Conservation (phyloP, 2,113 vertebrate species). For the Gallinago undulata region DNA sequence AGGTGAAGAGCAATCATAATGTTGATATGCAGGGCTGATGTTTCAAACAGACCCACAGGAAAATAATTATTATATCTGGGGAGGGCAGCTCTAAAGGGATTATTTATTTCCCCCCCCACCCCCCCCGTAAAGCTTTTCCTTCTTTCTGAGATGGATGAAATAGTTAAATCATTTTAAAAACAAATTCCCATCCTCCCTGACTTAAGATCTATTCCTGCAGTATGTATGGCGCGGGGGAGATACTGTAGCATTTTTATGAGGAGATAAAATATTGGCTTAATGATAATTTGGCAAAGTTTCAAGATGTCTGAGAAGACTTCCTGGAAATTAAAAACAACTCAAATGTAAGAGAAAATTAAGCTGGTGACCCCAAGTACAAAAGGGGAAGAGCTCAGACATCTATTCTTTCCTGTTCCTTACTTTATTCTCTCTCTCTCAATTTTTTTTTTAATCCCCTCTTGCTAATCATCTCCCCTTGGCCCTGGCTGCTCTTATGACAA, state of each 20-base stretch:
- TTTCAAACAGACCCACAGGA: background rate
- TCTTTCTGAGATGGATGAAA: conserved; percentile 20
- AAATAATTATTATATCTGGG: background rate
- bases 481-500: background rate
- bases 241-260: conserved; percentile 60
- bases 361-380: conserved; percentile 57
- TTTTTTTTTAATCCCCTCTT: background rate
- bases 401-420: conserved; percentile 3
- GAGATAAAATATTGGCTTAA: conserved; percentile 70
- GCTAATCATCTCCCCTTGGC: conserved; percentile 10
- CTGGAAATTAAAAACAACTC: conserved; percentile 75
- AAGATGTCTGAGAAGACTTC: conserved; percentile 60
- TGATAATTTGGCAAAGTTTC: conserved; percentile 69
- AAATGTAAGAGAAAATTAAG: conserved; percentile 67
- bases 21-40: background rate
- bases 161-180: conserved; percentile 57
- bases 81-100: background rate
- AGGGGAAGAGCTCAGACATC: conserved; percentile 54
- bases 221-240: background rate
- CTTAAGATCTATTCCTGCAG: conserved; percentile 39
- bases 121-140: background rate
- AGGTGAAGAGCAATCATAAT: background rate
- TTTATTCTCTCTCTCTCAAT: background rate
- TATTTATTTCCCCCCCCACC: background rate
- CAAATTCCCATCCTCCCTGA: conserved; percentile 42